Evolutionary conservation across 2,113 vertebrate species (phyloP).

Genomic region (Tenebrosternarchus preto): DNA sequence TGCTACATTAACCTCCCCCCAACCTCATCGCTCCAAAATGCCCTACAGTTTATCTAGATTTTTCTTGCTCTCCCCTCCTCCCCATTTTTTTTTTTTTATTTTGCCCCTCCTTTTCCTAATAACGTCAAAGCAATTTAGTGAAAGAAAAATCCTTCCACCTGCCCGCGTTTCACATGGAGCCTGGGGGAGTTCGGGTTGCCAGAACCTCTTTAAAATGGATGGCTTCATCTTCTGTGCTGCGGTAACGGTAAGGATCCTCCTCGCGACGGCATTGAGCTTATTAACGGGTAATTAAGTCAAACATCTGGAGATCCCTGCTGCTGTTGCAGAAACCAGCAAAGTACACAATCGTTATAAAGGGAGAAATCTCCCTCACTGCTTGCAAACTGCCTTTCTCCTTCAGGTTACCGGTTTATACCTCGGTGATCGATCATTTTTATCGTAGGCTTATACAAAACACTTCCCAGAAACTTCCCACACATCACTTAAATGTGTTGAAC

Average conservation of each 20-base stretch:
- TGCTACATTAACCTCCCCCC: slow-evolving; percentile 60
- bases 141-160: slow-evolving; percentile 43
- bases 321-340: too few species aligned
- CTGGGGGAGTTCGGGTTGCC: slow-evolving; percentile 17
- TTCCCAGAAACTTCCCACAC: too few species aligned
- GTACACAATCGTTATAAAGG: background rate
- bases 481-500: background rate
- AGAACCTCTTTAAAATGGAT: slow-evolving; percentile 27
- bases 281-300: slow-evolving; percentile 43
- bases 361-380: background rate
- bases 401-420: too few species aligned
- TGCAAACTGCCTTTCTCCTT: too few species aligned
- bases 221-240: slow-evolving; percentile 20
- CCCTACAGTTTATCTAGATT: slow-evolving; percentile 40
- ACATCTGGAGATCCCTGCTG: slow-evolving; percentile 30
- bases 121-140: slow-evolving; percentile 53
- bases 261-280: slow-evolving; percentile 21
- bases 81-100: background rate
- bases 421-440: too few species aligned
- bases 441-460: too few species aligned
- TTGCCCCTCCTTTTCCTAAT: slow-evolving; percentile 35
- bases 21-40: slow-evolving; percentile 52
- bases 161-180: slow-evolving; percentile 33
- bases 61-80: background rate
- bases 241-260: slow-evolving; percentile 5